These are phyloP conservation scores for Anomalospiza imberbis DNA, from an alignment of 2,797 vertebrate genomes.

Conservation along the genomic window DNA sequence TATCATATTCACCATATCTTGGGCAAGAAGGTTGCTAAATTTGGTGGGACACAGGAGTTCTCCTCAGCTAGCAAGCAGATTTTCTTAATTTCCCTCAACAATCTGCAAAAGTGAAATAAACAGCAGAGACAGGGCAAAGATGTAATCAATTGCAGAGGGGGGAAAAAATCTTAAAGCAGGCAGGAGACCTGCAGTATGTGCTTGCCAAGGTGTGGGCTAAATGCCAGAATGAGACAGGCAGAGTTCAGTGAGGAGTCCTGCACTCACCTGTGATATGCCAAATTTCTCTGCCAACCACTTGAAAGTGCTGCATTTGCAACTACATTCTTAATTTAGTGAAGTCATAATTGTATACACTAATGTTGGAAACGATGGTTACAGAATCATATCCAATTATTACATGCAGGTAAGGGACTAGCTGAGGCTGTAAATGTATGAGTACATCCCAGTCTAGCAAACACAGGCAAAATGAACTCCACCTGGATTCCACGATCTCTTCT, in stretches of 20 bases:
- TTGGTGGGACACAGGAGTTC: neutral
- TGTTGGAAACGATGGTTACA: neutral
- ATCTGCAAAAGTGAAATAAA: neutral
- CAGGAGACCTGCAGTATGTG: neutral
- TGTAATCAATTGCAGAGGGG: neutral
- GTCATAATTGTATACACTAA: neutral
- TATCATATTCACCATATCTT: neutral
- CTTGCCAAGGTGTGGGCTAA: neutral
- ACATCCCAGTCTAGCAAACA: neutral
- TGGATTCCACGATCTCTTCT: neutral
- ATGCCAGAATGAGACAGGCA: fast-evolving
- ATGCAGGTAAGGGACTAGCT: neutral
- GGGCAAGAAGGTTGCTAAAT: neutral
- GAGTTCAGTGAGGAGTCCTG: neutral
- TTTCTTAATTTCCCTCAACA: neutral
- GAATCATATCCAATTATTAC: neutral
- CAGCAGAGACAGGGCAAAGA: neutral
- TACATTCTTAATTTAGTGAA: neutral
- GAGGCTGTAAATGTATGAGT: neutral
- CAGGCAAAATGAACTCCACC: neutral
- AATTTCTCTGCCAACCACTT: neutral
- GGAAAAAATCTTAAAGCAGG: neutral
- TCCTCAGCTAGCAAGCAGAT: neutral
- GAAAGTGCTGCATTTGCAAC: neutral
- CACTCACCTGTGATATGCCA: neutral